These are phyloP conservation scores for Ligdia adustata DNA, from an alignment of 2,888 invertebrate species.

Conservation along the genomic window DNA sequence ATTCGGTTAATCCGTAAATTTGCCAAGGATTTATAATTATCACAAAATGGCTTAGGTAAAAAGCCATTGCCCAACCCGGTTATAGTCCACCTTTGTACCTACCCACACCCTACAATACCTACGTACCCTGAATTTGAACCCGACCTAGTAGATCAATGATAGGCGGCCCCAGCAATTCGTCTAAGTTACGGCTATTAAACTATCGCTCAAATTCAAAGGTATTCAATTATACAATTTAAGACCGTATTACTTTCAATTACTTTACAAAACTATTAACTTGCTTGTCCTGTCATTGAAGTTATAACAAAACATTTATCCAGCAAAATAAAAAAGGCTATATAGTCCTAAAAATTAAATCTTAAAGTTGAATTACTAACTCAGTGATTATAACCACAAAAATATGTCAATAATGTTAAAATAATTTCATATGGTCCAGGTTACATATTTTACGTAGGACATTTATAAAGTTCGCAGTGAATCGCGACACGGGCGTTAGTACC, in stretches of 20 bases:
- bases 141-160: constrained; percentile 21
- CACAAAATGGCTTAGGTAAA: constrained; percentile 7
- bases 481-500: constrained; percentile 75
- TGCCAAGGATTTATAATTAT: constrained; percentile 1
- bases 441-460: constrained; percentile 61
- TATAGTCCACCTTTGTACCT: background rate
- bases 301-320: too few relatives aligned
- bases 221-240: background rate
- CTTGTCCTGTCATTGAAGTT: too few relatives aligned
- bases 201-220: background rate
- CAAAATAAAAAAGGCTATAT: too few relatives aligned
- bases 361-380: too few relatives aligned
- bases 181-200: constrained; percentile 1
- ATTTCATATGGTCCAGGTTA: constrained; percentile 31
- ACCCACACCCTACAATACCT: background rate
- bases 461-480: constrained; percentile 66
- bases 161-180: constrained; percentile 7
- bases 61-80: constrained; percentile 10
- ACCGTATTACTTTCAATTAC: too few relatives aligned
- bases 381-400: background rate
- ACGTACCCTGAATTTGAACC: constrained; percentile 16
- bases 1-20: background rate
- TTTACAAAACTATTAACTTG: too few relatives aligned
- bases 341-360: too few relatives aligned
- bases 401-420: constrained; percentile 4